These are phyloP conservation scores for Peromyscus californicus DNA, from an alignment of 2,113 vertebrate genomes.

Conservation along the genomic window DNA sequence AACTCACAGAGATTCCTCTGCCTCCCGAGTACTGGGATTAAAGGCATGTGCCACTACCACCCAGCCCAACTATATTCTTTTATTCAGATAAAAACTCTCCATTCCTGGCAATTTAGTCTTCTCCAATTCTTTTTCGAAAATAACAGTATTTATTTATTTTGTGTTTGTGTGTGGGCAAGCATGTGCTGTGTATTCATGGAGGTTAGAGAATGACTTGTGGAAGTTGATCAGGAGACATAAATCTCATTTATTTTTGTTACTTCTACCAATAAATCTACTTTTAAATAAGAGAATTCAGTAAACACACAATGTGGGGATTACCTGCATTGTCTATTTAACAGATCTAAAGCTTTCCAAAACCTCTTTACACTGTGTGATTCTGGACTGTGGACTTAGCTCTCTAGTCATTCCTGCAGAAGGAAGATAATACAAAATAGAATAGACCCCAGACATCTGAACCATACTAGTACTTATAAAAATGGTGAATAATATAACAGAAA, in stretches of 20 bases:
- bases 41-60: not conserved
- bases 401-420: conserved; percentile 43
- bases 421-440: conserved; percentile 62
- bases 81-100: conserved; percentile 42
- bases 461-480: conserved; percentile 57
- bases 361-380: conserved; percentile 49
- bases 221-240: conserved; percentile 18
- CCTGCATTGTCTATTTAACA: conserved; percentile 51
- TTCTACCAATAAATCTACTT: conserved; percentile 23
- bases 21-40: not conserved
- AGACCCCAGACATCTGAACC: conserved; percentile 51
- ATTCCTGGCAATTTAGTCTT: conserved; percentile 32
- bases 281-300: conserved; percentile 52
- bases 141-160: not conserved
- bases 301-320: conserved; percentile 41
- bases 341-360: conserved; percentile 38
- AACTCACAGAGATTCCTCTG: not conserved
- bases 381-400: conserved; percentile 34
- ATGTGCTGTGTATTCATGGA: not conserved
- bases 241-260: conserved; percentile 59
- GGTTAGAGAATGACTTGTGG: not conserved
- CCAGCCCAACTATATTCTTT: conserved; percentile 25
- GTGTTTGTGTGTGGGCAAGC: not conserved
- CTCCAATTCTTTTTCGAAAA: conserved; percentile 35
- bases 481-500: conserved; percentile 51